Conservation (phyloP, 2,797 vertebrate genomes). For the Gallinago solitaria region DNA sequence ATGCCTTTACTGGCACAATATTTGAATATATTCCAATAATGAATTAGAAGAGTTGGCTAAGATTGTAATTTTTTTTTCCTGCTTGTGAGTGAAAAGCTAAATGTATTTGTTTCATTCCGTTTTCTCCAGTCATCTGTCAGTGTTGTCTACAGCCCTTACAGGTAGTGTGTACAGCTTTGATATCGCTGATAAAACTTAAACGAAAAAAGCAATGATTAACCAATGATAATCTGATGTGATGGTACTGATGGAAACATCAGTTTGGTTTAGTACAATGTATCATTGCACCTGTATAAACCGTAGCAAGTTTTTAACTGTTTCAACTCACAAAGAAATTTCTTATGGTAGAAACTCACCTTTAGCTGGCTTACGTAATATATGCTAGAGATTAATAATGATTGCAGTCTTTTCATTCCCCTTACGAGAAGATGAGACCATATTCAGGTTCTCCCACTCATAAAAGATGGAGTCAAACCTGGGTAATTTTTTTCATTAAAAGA, state of each 20-base stretch:
- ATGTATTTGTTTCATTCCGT: neutral
- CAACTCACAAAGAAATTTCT: neutral
- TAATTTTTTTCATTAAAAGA: neutral
- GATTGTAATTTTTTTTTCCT: neutral
- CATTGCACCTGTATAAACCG: neutral
- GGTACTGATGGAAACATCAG: neutral
- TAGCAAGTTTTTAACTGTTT: neutral
- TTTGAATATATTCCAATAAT: neutral
- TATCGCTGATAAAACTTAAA: neutral
- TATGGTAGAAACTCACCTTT: neutral
- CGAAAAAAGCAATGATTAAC: neutral
- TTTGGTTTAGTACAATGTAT: neutral
- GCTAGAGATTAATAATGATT: neutral
- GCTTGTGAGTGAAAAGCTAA: neutral
- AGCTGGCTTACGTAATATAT: neutral
- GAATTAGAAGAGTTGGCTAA: neutral
- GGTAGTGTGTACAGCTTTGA: neutral
- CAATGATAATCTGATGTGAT: neutral
- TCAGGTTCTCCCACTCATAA: slow-evolving; percentile 19
- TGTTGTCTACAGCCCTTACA: neutral
- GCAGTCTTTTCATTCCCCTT: neutral
- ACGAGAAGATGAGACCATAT: slow-evolving; percentile 11
- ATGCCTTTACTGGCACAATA: neutral
- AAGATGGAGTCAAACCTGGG: neutral
- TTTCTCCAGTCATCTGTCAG: neutral